Percentiles rank a stretch among this genome's conserved stretches.
Evolutionary conservation across 2,888 invertebrate species (phyloP).

Genomic region (Amiota communis): DNA sequence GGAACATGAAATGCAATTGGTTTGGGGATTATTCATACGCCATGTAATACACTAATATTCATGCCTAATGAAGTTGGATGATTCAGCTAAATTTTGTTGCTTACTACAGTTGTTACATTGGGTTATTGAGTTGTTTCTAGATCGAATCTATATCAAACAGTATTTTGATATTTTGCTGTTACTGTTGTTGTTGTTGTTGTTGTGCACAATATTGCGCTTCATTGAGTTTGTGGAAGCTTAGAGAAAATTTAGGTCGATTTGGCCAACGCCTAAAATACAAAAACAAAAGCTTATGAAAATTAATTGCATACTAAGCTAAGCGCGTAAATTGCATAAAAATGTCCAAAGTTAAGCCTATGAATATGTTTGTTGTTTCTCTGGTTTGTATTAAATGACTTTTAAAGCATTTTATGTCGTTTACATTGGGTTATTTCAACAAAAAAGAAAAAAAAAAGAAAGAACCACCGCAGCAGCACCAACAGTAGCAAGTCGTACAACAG

Average conservation of each 20-base stretch:
- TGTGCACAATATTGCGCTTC: constrained; percentile 32
- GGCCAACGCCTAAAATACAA: constrained; percentile 3
- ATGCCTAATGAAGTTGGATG: constrained; percentile 62
- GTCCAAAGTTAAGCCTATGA: background rate
- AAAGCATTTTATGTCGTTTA: too few relatives aligned
- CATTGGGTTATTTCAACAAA: too few relatives aligned
- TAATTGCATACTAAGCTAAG: constrained; percentile 54
- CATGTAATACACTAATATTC: constrained; percentile 32
- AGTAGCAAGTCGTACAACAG: background rate
- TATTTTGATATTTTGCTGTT: background rate
- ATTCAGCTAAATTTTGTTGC: constrained; percentile 49
- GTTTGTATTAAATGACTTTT: background rate
- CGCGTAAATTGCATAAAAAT: constrained; percentile 24
- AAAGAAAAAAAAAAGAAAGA: background rate
- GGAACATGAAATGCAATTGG: constrained; percentile 20
- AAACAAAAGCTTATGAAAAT: constrained; percentile 49
- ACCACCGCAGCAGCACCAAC: constrained; percentile 15
- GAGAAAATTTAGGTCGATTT: constrained; percentile 12
- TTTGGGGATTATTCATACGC: constrained; percentile 42
- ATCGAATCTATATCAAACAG: background rate
- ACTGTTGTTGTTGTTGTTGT: background rate
- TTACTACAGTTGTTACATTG: too few relatives aligned
- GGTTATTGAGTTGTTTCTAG: background rate
- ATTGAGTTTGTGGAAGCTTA: constrained; percentile 30
- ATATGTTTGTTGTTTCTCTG: background rate